Conservation (phyloP, 2,888 invertebrate species). For the Agonopterix arenella region DNA sequence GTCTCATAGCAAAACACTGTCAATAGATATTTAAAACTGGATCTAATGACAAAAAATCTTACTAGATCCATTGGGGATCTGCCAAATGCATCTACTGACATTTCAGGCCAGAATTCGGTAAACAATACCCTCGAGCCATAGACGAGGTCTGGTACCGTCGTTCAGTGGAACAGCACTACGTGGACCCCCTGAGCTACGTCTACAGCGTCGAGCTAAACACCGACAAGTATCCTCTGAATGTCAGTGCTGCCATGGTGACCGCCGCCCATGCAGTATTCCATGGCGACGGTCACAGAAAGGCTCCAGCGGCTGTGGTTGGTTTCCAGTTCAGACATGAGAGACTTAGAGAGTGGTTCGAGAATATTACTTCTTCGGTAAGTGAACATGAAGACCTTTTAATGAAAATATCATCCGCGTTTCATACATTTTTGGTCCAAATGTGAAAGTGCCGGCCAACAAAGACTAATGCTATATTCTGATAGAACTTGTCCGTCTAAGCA, state of each 20-base stretch:
- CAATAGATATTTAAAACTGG: no score
- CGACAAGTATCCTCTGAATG: slow-evolving; percentile 66
- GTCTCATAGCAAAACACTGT: no score
- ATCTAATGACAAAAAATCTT: no score
- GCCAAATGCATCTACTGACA: no score
- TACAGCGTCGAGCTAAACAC: slow-evolving; percentile 74
- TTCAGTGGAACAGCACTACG: slow-evolving; percentile 90
- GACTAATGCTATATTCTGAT: neutral
- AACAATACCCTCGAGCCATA: slow-evolving; percentile 85
- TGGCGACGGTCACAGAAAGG: slow-evolving; percentile 73
- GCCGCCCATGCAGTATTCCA: slow-evolving; percentile 91
- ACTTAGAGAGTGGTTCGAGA: slow-evolving; percentile 85
- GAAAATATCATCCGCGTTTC: neutral
- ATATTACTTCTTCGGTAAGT: slow-evolving; percentile 85
- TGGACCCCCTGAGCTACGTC: slow-evolving; percentile 87
- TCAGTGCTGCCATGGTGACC: slow-evolving; percentile 85
- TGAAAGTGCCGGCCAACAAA: no score
- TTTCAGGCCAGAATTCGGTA: slow-evolving; percentile 82
- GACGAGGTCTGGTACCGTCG: slow-evolving; percentile 94
- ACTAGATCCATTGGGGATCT: no score
- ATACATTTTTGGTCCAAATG: neutral
- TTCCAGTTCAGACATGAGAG: slow-evolving; percentile 89
- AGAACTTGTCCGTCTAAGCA: neutral
- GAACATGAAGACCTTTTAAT: neutral
- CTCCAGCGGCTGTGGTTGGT: slow-evolving; percentile 83